Evolutionary conservation across 2,113 vertebrate genomes (phyloP), one percentile per base, ranked within the genome.

Genomic region (Macrotis lagotis): DNA sequence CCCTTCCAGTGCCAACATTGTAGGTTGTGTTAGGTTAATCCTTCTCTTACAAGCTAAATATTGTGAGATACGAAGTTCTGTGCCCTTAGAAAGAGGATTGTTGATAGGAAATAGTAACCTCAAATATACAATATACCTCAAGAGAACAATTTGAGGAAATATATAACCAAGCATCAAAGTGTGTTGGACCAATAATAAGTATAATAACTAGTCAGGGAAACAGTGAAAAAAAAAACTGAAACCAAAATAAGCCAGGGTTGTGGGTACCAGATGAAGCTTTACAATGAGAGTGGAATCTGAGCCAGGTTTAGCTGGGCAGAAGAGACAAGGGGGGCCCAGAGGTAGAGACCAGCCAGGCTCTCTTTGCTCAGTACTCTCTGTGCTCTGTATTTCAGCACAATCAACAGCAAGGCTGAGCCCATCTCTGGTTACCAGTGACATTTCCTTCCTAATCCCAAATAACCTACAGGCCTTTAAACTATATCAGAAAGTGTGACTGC

Each of bases 401-500:
- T 93, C 47, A 74, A 7, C 66, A 2, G 26, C 3, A 1, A 88
- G 91, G 94, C 88, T 91, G 16, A 47, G 49, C 14, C 92, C 96
- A 83, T 7, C 66, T 98, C 96, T 0, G 0, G 93, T 97, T 96
- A 93, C 97, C 94, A 91, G 94, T 97, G 97, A 98, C 98, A 96
- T 98, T 98, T 97, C 88, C 51, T 14, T 52, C 51, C 94, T 96
- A 96, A 97, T 97, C 98, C 95, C 89, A 0, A 91, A 25, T 91
- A 92, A 4, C 66, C 44, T 96, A 94, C 25, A 0, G 2, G 91
- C 95, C 95, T 96, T 91, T 37, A 50, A 95, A 97, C 95, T 49
- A 91, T 50, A 93, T 96, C 93, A 96, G 91, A 90, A 96, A 66
- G 96, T 96, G 91, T 92, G 0, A 0, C 95, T 91, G 94, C 25